Conservation (phyloP, 2,797 vertebrate species). For the Melanitta fusca region DNA sequence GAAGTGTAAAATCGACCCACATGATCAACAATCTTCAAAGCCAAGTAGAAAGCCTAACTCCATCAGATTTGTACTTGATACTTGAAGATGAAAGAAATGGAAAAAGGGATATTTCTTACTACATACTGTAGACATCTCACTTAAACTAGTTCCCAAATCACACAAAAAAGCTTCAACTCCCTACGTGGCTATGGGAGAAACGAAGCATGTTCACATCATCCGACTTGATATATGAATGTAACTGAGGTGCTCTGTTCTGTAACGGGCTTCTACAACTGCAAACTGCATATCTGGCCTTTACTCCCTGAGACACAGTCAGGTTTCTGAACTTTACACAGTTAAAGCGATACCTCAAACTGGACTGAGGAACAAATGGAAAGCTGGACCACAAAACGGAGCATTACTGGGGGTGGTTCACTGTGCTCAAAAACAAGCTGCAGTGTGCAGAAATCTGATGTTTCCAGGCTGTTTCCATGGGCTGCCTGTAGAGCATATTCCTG, state of each 20-base stretch:
- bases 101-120: neutral
- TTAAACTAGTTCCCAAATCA: neutral
- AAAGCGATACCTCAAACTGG: accelerated
- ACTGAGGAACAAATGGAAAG: neutral
- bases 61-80: neutral
- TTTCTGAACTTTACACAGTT: neutral
- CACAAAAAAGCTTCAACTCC: neutral
- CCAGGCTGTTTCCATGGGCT: neutral
- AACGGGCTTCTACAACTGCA: accelerated
- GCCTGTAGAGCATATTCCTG: neutral
- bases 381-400: neutral
- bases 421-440: neutral
- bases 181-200: accelerated
- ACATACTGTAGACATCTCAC: neutral
- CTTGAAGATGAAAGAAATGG: neutral
- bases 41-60: neutral
- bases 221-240: accelerated
- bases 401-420: neutral
- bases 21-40: neutral
- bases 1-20: neutral
- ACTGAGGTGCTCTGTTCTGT: neutral
- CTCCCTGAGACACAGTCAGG: neutral
- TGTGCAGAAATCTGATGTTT: neutral
- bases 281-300: neutral
- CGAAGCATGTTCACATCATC: neutral